These are phyloP conservation scores for Passer domesticus DNA, from an alignment of 2,113 vertebrate genomes.

Conservation along the genomic window DNA sequence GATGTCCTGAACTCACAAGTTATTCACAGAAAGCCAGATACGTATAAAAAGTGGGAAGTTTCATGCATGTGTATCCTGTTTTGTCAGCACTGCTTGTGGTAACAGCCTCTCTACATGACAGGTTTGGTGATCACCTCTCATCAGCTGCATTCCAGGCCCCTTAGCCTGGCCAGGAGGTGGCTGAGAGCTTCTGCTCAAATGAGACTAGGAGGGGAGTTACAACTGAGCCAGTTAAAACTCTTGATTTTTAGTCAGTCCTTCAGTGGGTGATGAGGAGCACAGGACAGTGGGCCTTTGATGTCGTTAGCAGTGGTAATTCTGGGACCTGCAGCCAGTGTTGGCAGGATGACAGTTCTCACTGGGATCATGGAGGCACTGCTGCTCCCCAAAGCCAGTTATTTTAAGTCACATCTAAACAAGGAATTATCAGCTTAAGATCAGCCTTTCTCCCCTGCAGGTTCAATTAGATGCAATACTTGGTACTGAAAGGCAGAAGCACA, in stretches of 20 bases:
- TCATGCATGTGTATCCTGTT: neutral
- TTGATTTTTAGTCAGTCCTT: neutral
- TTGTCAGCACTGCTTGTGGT: neutral
- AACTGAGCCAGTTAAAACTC: neutral
- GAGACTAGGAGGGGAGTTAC: neutral
- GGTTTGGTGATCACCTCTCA: neutral
- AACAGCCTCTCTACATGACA: neutral
- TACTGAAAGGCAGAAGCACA: neutral
- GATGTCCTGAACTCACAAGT: neutral
- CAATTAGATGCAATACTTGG: neutral
- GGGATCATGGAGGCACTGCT: neutral
- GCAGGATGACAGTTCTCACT: neutral
- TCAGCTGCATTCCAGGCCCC: neutral
- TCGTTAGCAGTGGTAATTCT: neutral
- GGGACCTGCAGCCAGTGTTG: neutral
- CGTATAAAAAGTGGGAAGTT: neutral
- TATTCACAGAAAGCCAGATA: neutral
- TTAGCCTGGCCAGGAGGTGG: neutral
- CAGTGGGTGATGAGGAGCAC: neutral
- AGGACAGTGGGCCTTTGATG: neutral
- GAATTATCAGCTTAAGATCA: conserved; percentile 32
- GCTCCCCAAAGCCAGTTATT: conserved; percentile 44
- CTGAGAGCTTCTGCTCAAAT: neutral
- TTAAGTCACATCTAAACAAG: conserved; percentile 39
- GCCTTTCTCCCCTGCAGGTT: neutral